Conservation (phyloP, 2,888 invertebrate species). For the Pachymerium ferrugineum region DNA sequence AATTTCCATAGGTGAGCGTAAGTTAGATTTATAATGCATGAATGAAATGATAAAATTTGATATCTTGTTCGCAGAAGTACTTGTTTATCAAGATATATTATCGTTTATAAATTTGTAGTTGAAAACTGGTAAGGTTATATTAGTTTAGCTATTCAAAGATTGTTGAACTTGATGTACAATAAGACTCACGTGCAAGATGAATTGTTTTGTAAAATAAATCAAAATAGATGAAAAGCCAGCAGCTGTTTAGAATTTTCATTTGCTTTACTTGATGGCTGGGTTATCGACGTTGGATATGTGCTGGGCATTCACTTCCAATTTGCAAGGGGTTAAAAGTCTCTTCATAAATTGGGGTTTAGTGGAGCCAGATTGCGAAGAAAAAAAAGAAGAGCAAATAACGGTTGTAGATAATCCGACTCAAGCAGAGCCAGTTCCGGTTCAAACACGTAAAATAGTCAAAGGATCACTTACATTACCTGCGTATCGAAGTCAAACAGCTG, state of each 20-base stretch:
- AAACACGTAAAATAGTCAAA: background rate
- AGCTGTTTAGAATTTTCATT: background rate
- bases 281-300: background rate
- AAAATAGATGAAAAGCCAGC: background rate
- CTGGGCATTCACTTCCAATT: conserved; percentile 7
- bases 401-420: background rate
- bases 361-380: background rate
- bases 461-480: background rate
- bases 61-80: no score
- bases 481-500: background rate
- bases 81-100: no score
- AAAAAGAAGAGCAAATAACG: background rate
- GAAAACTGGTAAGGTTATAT: no score
- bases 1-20: no score
- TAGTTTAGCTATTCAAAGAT: background rate
- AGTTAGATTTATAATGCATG: no score
- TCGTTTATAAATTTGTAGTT: no score
- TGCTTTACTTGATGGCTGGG: background rate
- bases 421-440: background rate
- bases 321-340: background rate
- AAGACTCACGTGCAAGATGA: background rate
- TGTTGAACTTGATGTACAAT: background rate
- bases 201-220: background rate
- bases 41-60: no score
- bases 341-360: background rate